These are phyloP conservation scores for Argyrosomus regius DNA, from an alignment of 2,797 vertebrate genomes.

Conservation along the genomic window DNA sequence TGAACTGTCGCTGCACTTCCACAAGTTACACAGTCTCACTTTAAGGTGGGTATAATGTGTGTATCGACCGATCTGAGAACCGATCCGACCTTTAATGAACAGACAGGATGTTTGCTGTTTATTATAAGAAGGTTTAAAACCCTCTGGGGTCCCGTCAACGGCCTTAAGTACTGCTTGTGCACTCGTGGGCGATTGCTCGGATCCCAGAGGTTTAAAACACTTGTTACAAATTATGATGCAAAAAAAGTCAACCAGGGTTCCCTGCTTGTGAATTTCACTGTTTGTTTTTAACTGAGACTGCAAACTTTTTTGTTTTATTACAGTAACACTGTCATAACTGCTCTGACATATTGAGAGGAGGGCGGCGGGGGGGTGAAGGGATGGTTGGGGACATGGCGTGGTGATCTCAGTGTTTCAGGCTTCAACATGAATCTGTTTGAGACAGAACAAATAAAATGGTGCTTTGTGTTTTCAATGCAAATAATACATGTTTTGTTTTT, in stretches of 20 bases:
- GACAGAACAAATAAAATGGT: constrained; percentile 15
- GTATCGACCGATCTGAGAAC: too few species aligned
- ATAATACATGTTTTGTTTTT: neutral
- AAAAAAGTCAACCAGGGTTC: constrained; percentile 10
- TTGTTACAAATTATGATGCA: too few species aligned
- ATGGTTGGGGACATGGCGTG: neutral
- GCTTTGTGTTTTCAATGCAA: constrained; percentile 44
- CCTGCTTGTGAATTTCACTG: constrained; percentile 8
- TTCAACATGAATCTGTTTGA: neutral
- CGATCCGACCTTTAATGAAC: too few species aligned
- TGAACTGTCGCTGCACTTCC: neutral
- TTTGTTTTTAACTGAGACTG: constrained; percentile 24
- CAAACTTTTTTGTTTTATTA: constrained; percentile 8
- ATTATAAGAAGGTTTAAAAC: too few species aligned
- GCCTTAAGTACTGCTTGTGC: too few species aligned
- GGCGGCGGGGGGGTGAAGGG: neutral
- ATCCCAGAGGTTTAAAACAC: too few species aligned
- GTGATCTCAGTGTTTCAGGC: constrained; percentile 1
- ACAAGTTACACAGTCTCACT: neutral
- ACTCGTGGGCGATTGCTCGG: too few species aligned
- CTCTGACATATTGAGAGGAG: neutral
- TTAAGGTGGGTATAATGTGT: neutral
- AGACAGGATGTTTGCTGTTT: too few species aligned
- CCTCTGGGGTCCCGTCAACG: too few species aligned
- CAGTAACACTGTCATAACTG: neutral